phyloP scores from a whole-genome alignment of 2,113 vertebrate genomes.

The Macrotis lagotis region DNA sequence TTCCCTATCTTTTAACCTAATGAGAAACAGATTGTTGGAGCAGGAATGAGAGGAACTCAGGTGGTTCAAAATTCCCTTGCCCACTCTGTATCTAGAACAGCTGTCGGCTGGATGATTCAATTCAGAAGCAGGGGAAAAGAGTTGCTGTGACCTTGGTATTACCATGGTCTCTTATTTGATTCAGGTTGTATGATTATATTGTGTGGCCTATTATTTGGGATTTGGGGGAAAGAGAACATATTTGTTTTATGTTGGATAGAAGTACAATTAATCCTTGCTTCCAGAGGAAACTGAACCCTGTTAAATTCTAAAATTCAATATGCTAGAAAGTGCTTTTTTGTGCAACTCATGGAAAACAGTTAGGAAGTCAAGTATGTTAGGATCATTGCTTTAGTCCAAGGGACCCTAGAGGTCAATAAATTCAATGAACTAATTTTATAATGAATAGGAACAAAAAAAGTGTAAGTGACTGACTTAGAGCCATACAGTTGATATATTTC shows the following conservation, averaged over 20 bases:
- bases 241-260: neutral
- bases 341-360: neutral
- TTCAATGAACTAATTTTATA: neutral
- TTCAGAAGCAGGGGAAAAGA: neutral
- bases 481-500: neutral
- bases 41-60: neutral
- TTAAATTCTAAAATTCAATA: neutral
- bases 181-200: neutral
- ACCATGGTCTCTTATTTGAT: neutral
- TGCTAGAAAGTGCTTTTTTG: neutral
- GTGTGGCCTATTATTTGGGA: neutral
- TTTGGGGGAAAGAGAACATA: neutral
- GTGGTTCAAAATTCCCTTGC: neutral
- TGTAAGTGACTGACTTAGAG: neutral
- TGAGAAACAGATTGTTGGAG: neutral
- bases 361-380: neutral
- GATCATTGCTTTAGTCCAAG: neutral
- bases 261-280: neutral
- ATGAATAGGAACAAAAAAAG: neutral
- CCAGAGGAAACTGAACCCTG: neutral
- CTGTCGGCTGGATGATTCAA: slow-evolving; percentile 38
- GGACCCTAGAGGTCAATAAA: neutral
- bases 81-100: neutral
- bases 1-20: neutral
- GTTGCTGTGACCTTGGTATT: slow-evolving; percentile 3